These are phyloP conservation scores for Amphilophus citrinellus DNA, from an alignment of 2,113 vertebrate genomes.

Conservation along the genomic window DNA sequence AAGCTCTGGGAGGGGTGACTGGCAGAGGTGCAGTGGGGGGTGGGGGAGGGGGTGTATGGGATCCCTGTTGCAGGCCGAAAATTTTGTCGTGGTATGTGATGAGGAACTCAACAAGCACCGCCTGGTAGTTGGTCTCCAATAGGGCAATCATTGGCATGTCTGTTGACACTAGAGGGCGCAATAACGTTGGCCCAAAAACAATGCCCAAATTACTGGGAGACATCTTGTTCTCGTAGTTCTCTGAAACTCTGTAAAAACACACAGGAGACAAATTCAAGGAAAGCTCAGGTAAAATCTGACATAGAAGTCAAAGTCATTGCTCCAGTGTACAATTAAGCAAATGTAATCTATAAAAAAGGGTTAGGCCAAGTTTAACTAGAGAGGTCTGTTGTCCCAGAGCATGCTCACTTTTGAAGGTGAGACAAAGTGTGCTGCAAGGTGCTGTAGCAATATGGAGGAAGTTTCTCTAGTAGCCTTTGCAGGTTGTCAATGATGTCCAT, in stretches of 20 bases:
- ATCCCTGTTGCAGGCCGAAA: slow-evolving; percentile 79
- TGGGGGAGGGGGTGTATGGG: slow-evolving; percentile 65
- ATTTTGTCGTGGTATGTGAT: slow-evolving; percentile 85
- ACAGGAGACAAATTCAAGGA: not conserved
- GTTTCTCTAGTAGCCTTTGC: slow-evolving; percentile 81
- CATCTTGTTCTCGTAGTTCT: slow-evolving; percentile 92
- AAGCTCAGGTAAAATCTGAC: not conserved
- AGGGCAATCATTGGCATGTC: slow-evolving; percentile 85
- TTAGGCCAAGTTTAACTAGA: slow-evolving; percentile 5
- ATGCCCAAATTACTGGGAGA: slow-evolving; percentile 92
- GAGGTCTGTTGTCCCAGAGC: not conserved
- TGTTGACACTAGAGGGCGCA: slow-evolving; percentile 81
- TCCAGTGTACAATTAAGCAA: not conserved
- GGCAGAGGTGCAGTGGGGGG: slow-evolving; percentile 55
- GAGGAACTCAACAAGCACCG: slow-evolving; percentile 90
- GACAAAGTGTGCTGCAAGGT: slow-evolving; percentile 86
- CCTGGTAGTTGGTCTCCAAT: slow-evolving; percentile 89
- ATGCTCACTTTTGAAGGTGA: slow-evolving; percentile 88
- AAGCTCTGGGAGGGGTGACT: slow-evolving; percentile 58
- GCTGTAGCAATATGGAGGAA: slow-evolving; percentile 87
- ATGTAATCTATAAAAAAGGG: not conserved
- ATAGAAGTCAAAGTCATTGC: not conserved
- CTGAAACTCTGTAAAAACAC: slow-evolving; percentile 85
- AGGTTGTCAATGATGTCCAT: slow-evolving; percentile 71
- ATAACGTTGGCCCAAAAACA: slow-evolving; percentile 91